Percentiles rank a stretch among this genome's conserved stretches.
Evolutionary conservation across 2,888 invertebrate species (phyloP).

Genomic region (Lasioglossum morio): DNA sequence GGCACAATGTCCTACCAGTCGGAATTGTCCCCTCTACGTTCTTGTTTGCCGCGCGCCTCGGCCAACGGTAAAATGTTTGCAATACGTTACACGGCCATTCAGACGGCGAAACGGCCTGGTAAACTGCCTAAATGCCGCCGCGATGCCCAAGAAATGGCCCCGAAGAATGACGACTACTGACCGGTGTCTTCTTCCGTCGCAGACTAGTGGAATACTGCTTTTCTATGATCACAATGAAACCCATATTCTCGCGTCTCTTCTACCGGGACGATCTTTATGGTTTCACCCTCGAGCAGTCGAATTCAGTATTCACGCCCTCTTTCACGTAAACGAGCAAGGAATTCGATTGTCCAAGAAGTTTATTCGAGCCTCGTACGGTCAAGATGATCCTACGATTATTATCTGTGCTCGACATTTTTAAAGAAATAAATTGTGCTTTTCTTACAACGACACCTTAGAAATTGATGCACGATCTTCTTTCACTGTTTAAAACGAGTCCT

Average conservation of each 20-base stretch:
- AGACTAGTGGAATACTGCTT: conserved; percentile 6
- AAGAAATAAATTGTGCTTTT: no score
- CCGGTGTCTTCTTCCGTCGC: conserved; percentile 25
- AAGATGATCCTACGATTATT: no score
- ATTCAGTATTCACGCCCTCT: neutral
- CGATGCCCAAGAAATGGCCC: conserved; percentile 77
- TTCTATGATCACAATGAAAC: conserved; percentile 40
- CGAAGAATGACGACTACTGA: conserved; percentile 66
- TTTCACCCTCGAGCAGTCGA: conserved; percentile 6
- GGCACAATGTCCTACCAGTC: conserved; percentile 81
- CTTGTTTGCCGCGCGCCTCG: conserved; percentile 46
- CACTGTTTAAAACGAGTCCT: no score
- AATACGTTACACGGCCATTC: conserved; percentile 82
- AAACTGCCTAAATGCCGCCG: conserved; percentile 76
- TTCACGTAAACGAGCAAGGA: neutral
- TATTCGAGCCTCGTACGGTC: no score
- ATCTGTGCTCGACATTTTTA: no score
- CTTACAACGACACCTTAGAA: no score
- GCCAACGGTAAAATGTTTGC: conserved; percentile 81
- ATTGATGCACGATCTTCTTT: no score
- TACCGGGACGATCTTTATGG: neutral
- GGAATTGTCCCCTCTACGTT: conserved; percentile 70
- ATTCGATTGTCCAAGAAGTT: neutral
- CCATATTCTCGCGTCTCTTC: conserved; percentile 1
- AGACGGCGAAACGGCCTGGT: conserved; percentile 74